phyloP scores from a whole-genome alignment of 2,797 vertebrate genomes.

The Enteromius treurensis region DNA sequence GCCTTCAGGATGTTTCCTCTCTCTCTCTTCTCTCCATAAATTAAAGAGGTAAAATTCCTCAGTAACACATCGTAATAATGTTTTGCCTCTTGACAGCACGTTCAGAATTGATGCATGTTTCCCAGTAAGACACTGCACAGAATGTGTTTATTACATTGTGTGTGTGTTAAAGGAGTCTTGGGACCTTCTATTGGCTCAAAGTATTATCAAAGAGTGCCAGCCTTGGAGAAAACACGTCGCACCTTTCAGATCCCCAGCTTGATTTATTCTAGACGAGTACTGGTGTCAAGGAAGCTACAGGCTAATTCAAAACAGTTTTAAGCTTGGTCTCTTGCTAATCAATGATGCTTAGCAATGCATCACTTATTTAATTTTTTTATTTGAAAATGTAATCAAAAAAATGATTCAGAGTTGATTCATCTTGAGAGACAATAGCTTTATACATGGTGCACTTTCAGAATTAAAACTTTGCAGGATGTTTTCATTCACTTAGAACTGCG shows the following conservation, averaged over 20 bases:
- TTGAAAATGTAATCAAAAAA: too few species aligned
- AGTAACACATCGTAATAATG: constrained; percentile 67
- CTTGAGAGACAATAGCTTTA: too few species aligned
- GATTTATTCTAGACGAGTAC: constrained; percentile 48
- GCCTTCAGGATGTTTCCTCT: constrained; percentile 55
- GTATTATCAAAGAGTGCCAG: constrained; percentile 39
- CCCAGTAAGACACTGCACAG: constrained; percentile 47
- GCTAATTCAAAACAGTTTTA: not conserved
- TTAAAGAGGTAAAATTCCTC: constrained; percentile 66
- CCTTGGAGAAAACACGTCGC: constrained; percentile 34
- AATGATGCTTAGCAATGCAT: not conserved
- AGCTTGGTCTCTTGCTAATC: not conserved
- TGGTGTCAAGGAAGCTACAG: not conserved
- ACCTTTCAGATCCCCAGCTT: constrained; percentile 43
- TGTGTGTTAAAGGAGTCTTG: constrained; percentile 48
- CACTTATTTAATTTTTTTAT: too few species aligned
- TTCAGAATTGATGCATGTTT: constrained; percentile 62
- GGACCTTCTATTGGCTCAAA: constrained; percentile 50
- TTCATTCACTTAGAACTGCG: too few species aligned
- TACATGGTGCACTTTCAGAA: too few species aligned
- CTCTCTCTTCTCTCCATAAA: constrained; percentile 66
- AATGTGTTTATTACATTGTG: constrained; percentile 48
- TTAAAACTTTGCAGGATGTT: too few species aligned
- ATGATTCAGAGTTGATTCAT: too few species aligned
- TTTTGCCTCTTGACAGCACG: constrained; percentile 56